A percentile compares a stretch with the other conserved stretches of the same genome.
Evolutionary conservation across 2,113 vertebrate genomes (phyloP).

Genomic region (Myrmecophaga tridactyla): DNA sequence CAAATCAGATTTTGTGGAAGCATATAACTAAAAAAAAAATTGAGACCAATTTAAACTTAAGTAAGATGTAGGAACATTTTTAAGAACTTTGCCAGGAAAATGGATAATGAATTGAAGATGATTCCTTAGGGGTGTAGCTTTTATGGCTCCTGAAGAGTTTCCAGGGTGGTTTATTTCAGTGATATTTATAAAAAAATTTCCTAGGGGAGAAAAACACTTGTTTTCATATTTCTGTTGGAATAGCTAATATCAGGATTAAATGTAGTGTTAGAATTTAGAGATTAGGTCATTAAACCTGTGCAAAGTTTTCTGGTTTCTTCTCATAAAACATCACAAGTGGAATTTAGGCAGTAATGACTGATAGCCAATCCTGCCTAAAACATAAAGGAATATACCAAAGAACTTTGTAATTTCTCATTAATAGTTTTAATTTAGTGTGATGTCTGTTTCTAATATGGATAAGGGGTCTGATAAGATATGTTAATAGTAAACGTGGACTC

Average conservation of each 20-base stretch:
- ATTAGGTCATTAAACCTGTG: neutral
- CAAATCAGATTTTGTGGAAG: slow-evolving; percentile 13
- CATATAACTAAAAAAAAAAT: neutral
- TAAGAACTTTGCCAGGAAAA: neutral
- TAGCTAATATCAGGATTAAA: neutral
- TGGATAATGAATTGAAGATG: neutral
- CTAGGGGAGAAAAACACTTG: neutral
- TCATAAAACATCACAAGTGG: neutral
- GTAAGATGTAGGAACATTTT: neutral
- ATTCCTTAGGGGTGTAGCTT: neutral
- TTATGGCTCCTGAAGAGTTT: neutral
- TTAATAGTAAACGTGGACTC: neutral
- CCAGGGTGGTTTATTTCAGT: neutral
- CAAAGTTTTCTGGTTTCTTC: slow-evolving; percentile 32
- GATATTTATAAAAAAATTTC: neutral
- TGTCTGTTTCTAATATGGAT: neutral
- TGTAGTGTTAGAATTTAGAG: neutral
- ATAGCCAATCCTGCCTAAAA: neutral
- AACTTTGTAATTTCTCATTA: neutral
- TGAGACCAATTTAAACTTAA: neutral
- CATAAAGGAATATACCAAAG: neutral
- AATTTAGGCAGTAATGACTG: neutral
- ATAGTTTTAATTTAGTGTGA: neutral
- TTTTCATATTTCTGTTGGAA: neutral
- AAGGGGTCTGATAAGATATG: neutral